A percentile compares a stretch with the other conserved stretches of the same genome.
phyloP scores from a whole-genome alignment of 1,140 invertebrate species.

The Leptinotarsa texana region DNA sequence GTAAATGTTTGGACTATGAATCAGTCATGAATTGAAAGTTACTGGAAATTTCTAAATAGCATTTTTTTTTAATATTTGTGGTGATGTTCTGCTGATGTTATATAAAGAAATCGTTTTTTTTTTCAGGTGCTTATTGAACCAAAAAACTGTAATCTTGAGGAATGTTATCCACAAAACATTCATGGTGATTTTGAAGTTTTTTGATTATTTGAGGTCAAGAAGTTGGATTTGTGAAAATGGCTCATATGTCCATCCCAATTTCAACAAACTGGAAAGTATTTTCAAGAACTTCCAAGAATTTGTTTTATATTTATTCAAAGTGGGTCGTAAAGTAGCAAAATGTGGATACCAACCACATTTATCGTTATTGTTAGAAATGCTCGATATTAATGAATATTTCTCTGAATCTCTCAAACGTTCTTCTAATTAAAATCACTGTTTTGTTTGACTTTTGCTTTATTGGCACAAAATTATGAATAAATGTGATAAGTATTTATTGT shows the following conservation, averaged over 20 bases:
- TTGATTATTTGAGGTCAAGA: slow-evolving; percentile 57
- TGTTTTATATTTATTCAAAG: slow-evolving; percentile 49
- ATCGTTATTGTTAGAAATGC: slow-evolving; percentile 49
- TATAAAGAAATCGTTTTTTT: slow-evolving; percentile 14
- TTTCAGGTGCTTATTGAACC: slow-evolving; percentile 71
- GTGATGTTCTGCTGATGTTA: too few species aligned
- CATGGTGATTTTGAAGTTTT: slow-evolving; percentile 72
- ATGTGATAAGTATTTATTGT: neutral
- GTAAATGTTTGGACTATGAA: too few species aligned
- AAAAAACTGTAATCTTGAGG: slow-evolving; percentile 66
- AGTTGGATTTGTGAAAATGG: slow-evolving; percentile 46
- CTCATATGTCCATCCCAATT: slow-evolving; percentile 49
- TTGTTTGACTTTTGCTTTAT: neutral
- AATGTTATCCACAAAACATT: slow-evolving; percentile 70
- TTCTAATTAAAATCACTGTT: neutral
- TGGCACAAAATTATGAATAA: neutral
- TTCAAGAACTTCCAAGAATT: slow-evolving; percentile 52
- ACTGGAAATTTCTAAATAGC: too few species aligned
- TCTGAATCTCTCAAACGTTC: slow-evolving; percentile 23
- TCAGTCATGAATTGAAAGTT: too few species aligned
- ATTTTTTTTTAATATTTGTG: too few species aligned
- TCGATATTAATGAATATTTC: slow-evolving; percentile 52
- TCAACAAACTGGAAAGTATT: slow-evolving; percentile 50
- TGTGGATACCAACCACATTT: slow-evolving; percentile 51
- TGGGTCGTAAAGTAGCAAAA: slow-evolving; percentile 46